Conservation (phyloP, 2,797 vertebrate species). For the Diglossa cyanea region DNA sequence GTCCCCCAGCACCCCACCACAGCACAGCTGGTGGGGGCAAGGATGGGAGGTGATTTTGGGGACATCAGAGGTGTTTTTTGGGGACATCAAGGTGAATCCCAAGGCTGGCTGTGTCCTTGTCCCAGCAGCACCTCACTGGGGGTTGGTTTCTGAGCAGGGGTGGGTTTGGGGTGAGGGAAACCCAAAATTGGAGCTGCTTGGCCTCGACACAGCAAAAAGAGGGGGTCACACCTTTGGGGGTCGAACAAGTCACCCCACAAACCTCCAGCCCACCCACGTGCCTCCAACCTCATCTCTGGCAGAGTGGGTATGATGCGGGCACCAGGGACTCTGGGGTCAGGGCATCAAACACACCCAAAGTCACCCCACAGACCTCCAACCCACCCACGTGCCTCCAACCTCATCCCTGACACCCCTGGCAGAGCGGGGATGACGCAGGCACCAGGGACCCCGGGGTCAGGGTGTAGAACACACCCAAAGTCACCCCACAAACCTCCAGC, state of each 20-base stretch:
- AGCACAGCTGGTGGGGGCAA: rapidly evolving
- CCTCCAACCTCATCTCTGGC: too few relatives aligned
- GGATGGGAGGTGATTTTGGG: not conserved
- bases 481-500: not conserved
- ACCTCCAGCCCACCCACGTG: rapidly evolving
- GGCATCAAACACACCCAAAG: too few relatives aligned
- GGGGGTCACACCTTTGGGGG: not conserved
- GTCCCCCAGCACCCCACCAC: rapidly evolving
- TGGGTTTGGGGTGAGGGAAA: not conserved
- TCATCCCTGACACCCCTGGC: rapidly evolving
- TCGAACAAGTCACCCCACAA: rapidly evolving
- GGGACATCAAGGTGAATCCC: not conserved
- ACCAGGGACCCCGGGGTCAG: too few relatives aligned
- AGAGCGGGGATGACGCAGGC: not conserved
- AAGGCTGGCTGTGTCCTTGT: not conserved
- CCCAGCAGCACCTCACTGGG: rapidly evolving
- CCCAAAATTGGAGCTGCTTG: rapidly evolving
- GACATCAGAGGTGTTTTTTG: not conserved
- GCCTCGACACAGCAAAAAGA: rapidly evolving
- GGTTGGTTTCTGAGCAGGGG: not conserved
- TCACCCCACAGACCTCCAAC: too few relatives aligned
- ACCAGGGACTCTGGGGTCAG: too few relatives aligned
- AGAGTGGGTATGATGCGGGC: too few relatives aligned
- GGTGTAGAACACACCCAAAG: rapidly evolving
- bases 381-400: rapidly evolving